These are phyloP conservation scores for Lethrus apterus DNA, from an alignment of 1,140 invertebrate species.

Conservation along the genomic window DNA sequence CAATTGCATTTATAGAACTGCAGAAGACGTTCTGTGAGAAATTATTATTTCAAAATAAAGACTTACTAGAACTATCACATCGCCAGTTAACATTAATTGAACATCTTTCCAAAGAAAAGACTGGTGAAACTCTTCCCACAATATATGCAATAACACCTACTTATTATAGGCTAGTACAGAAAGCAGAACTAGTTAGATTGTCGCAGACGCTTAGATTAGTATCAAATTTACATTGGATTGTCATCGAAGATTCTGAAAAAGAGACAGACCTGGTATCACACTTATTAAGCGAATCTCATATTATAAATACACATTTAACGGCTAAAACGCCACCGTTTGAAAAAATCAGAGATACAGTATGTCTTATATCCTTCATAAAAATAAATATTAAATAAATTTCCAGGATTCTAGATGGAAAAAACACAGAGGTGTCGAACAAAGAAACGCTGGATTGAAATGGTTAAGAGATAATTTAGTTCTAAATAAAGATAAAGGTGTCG, in stretches of 20 bases:
- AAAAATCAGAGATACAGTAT: constrained; percentile 43
- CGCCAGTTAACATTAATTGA: constrained; percentile 32
- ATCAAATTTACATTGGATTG: constrained; percentile 90
- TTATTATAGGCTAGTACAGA: constrained; percentile 81
- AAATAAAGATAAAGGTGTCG: constrained; percentile 61
- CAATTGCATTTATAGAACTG: constrained; percentile 1
- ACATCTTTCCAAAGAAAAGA: constrained; percentile 27
- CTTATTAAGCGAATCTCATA: constrained; percentile 64
- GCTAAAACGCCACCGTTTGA: constrained; percentile 51
- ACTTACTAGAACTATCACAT: constrained; percentile 33
- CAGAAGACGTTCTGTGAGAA: background rate
- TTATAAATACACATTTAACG: constrained; percentile 73
- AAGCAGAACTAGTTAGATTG: constrained; percentile 88
- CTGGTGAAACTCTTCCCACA: constrained; percentile 45
- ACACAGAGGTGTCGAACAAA: constrained; percentile 89
- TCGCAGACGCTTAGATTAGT: constrained; percentile 84
- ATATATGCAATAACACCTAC: constrained; percentile 94
- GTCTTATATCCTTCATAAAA: background rate
- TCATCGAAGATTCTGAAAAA: constrained; percentile 79
- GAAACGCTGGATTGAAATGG: constrained; percentile 87
- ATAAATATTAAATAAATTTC: constrained; percentile 8
- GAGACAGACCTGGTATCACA: constrained; percentile 74
- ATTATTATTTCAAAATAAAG: constrained; percentile 24
- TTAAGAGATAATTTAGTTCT: constrained; percentile 60
- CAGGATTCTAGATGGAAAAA: constrained; percentile 81